Conservation (phyloP, 1,140 invertebrate genomes). For the Tribolium madens region DNA sequence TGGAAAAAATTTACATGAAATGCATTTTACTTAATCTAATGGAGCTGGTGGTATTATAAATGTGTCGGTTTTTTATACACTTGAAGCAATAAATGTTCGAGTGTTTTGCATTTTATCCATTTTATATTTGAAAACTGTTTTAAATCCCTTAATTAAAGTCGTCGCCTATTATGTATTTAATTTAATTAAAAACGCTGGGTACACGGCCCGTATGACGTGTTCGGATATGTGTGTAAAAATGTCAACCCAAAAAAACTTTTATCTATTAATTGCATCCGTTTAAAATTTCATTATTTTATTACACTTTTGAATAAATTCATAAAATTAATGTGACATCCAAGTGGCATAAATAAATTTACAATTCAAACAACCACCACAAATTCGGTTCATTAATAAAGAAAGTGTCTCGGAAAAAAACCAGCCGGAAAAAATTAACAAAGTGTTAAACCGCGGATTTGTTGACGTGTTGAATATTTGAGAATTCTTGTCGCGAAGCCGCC, state of each 20-base stretch:
- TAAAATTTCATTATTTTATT: slow-evolving; percentile 45
- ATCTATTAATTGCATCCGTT: slow-evolving; percentile 45
- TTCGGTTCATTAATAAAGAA: neutral
- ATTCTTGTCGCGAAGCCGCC: neutral
- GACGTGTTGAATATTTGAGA: neutral
- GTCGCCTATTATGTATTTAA: slow-evolving; percentile 26
- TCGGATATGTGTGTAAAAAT: slow-evolving; percentile 8
- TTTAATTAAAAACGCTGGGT: slow-evolving; percentile 35
- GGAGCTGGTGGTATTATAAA: slow-evolving; percentile 28
- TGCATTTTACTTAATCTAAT: slow-evolving; percentile 45
- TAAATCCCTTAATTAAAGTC: slow-evolving; percentile 45
- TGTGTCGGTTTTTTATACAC: slow-evolving; percentile 39
- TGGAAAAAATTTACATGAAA: slow-evolving; percentile 21
- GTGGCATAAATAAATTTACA: slow-evolving; percentile 42
- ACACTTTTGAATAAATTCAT: slow-evolving; percentile 41
- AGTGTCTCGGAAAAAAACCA: neutral
- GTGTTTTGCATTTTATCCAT: slow-evolving; percentile 34
- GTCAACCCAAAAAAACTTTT: slow-evolving; percentile 23
- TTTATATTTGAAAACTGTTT: slow-evolving; percentile 40
- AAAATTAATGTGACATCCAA: slow-evolving; percentile 31
- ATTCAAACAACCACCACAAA: slow-evolving; percentile 22
- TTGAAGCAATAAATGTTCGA: slow-evolving; percentile 41
- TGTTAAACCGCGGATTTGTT: neutral
- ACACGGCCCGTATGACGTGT: slow-evolving; percentile 32
- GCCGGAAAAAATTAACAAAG: neutral